A percentile compares a stretch with the other conserved stretches of the same genome.
These are phyloP conservation scores for Penelope pileata DNA, from an alignment of 2,113 vertebrate genomes.

Conservation along the genomic window DNA sequence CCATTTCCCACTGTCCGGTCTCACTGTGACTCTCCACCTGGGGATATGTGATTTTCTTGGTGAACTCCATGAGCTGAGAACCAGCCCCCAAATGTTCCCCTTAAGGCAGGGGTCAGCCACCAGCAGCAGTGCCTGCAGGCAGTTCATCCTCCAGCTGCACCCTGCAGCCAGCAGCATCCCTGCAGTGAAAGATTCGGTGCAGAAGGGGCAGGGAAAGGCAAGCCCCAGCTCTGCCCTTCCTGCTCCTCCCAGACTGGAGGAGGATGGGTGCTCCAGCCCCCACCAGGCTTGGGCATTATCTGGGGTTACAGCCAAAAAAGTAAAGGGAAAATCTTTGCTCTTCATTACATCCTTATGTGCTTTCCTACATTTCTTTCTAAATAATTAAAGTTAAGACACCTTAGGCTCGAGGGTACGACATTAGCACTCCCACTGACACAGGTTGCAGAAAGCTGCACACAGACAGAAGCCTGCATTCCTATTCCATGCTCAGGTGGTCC, in stretches of 20 bases:
- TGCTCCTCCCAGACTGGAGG: not conserved
- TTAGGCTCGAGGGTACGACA: not conserved
- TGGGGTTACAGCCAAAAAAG: not conserved
- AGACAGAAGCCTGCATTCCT: not conserved
- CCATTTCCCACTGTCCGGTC: not conserved
- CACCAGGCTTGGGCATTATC: no score
- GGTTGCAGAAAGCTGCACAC: not conserved
- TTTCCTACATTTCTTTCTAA: not conserved
- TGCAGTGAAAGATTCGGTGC: not conserved
- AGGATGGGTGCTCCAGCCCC: no score
- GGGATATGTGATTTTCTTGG: no score
- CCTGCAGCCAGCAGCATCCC: not conserved
- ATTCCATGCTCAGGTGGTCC: not conserved
- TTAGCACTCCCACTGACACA: not conserved
- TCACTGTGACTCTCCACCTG: not conserved
- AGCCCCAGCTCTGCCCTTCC: no score
- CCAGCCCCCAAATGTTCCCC: not conserved
- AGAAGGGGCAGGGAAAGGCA: not conserved
- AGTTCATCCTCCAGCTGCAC: rapidly evolving
- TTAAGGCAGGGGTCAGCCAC: no score
- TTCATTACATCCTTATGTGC: not conserved
- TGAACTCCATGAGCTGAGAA: rapidly evolving
- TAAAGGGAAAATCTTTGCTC: not conserved
- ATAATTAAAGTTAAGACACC: not conserved
- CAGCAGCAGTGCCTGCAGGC: no score